Evolutionary conservation across 2,113 vertebrate species (phyloP), one percentile per base, ranked within the genome.

Genomic region (Solea solea): DNA sequence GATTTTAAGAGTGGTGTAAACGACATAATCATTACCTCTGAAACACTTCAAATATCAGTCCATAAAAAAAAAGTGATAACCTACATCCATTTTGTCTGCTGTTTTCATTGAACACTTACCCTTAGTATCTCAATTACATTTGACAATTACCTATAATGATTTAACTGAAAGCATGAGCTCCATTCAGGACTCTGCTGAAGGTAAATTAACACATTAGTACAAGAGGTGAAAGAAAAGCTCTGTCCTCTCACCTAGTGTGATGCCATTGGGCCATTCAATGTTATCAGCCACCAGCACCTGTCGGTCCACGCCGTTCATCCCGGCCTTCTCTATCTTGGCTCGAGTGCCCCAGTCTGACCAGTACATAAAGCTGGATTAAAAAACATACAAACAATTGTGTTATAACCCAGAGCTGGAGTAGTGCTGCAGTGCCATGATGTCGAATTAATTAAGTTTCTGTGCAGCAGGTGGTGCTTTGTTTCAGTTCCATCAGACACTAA

Each of bases 261-360:
- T 98, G 74, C 98, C 98, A 1, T 99, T 99, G 66, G 98, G 98
- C 97, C 98, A 98, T 79, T 98, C 96, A 3, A 99, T 98, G 76
- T 95, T 92, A 78, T 98, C 95, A 0, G 92, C 93, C 69, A 99
- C 96, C 88, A 99, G 93, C 70, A 96, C 94, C 78, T 93, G 96
- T 49, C 98, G 94, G 80, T 96, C 95, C 64, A 92, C 86, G 1
- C 97, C 98, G 0, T 99, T 99, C 94, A 99, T 96, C 2, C 98
- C 98, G 0, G 97, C 95, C 78, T 97, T 98, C 90, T 99, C 98
- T 0, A 99, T 98, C 93, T 96, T 98, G 42, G 98, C 96, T 74
- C 92, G 88, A 68, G 94, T 93, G 14, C 98, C 97, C 97, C 97
- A 99, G 90, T 99, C 97, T 45, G 97, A 99, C 98, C 98, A 99